phyloP scores from a whole-genome alignment of 2,797 vertebrate genomes.

The Molossus molossus region DNA sequence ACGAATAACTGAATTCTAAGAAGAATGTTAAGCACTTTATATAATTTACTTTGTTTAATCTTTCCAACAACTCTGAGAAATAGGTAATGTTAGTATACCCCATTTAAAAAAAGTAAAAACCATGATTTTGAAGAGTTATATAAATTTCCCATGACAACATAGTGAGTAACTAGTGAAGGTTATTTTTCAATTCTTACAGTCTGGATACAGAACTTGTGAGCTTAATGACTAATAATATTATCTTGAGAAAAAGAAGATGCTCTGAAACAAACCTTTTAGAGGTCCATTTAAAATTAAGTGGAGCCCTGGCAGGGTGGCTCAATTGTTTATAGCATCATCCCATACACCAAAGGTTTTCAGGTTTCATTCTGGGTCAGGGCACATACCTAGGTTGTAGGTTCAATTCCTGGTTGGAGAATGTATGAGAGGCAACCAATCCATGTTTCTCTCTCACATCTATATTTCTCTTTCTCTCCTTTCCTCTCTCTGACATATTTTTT shows the following conservation, averaged over 20 bases:
- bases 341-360: neutral
- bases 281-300: neutral
- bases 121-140: neutral
- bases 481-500: no score
- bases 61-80: conserved; percentile 14
- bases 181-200: conserved; percentile 25
- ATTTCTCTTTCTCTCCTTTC: no score
- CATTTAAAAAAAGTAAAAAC: neutral
- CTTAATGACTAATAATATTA: neutral
- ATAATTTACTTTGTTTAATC: conserved; percentile 1
- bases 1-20: neutral
- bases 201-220: neutral
- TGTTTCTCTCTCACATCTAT: no score
- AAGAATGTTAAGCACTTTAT: neutral
- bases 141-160: neutral
- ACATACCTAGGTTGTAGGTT: neutral
- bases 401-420: neutral
- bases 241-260: neutral
- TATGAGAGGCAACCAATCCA: no score
- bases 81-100: neutral
- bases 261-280: neutral
- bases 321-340: neutral
- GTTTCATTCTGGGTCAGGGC: neutral
- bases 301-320: neutral
- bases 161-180: neutral